Conservation (phyloP, 2,888 invertebrate genomes). For the Idaea biselata region DNA sequence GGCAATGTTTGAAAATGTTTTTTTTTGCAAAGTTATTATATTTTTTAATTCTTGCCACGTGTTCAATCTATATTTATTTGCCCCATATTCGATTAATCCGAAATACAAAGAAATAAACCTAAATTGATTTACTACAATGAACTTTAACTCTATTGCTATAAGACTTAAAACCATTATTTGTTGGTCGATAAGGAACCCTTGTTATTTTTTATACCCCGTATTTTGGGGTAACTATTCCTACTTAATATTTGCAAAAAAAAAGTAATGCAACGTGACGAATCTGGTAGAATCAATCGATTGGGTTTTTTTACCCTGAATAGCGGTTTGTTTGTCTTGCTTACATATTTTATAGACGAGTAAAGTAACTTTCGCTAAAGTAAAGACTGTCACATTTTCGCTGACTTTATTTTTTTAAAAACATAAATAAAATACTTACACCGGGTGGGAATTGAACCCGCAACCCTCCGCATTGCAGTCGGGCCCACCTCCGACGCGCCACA, state of each 20-base stretch:
- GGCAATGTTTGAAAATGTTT: too few species aligned
- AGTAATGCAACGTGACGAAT: not conserved
- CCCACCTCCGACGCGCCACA: too few species aligned
- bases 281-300: not conserved
- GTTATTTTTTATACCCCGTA: slow-evolving; percentile 24
- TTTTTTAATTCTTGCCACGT: not conserved
- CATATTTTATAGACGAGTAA: too few species aligned
- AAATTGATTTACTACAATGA: not conserved
- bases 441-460: too few species aligned
- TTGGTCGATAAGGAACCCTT: slow-evolving; percentile 21
- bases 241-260: slow-evolving; percentile 15
- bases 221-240: slow-evolving; percentile 17
- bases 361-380: too few species aligned
- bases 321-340: not conserved
- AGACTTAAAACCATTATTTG: not conserved
- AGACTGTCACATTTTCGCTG: too few species aligned
- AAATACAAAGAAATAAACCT: not conserved
- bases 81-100: not conserved
- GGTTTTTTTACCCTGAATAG: not conserved
- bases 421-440: too few species aligned
- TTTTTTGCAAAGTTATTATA: too few species aligned
- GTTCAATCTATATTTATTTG: not conserved
- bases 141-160: not conserved
- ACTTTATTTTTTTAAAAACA: too few species aligned
- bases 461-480: too few species aligned